phyloP scores from a whole-genome alignment of 1,140 invertebrate species.

The Tetraneura akinire region DNA sequence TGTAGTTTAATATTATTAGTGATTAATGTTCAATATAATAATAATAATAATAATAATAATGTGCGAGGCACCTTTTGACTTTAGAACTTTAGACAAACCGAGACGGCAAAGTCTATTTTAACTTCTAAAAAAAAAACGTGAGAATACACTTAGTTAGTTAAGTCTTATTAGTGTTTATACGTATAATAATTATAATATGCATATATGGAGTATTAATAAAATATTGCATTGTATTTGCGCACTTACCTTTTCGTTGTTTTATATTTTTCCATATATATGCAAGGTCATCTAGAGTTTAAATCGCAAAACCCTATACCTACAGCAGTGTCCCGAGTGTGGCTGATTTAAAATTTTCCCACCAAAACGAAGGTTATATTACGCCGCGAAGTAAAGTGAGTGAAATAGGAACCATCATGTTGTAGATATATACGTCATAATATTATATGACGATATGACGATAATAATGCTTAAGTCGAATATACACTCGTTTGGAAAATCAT shows the following conservation, averaged over 20 bases:
- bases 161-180: no score
- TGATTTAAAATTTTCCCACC: background rate
- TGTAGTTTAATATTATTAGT: no score
- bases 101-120: constrained; percentile 24
- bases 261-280: no score
- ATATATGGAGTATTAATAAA: no score
- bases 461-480: background rate
- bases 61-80: constrained; percentile 21
- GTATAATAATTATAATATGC: no score
- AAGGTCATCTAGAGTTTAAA: constrained; percentile 20
- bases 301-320: background rate
- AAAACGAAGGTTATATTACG: background rate
- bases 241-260: no score
- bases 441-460: background rate
- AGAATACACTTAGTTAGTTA: no score
- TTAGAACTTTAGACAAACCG: constrained; percentile 15
- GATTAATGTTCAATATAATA: no score
- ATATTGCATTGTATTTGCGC: no score
- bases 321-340: background rate
- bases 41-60: no score
- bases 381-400: background rate
- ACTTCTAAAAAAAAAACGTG: background rate
- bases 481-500: background rate
- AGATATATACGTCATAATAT: background rate
- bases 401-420: background rate